Evolutionary conservation across 2,113 vertebrate species (phyloP).

Genomic region (Trachemys scripta): DNA sequence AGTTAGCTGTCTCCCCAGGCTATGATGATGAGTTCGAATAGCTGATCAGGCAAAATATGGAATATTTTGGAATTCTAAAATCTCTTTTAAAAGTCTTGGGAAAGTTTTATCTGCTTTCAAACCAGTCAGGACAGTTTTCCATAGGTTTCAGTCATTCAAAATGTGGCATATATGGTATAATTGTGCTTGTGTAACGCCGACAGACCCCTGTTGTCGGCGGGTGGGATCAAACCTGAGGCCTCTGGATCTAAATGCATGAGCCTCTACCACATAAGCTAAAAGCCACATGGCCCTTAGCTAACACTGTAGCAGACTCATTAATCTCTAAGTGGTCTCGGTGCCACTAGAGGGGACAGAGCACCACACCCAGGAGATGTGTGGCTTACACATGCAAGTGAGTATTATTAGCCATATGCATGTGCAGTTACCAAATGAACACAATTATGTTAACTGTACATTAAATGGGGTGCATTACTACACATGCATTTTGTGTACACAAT

Average conservation of each 20-base stretch:
- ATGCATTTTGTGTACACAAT: neutral
- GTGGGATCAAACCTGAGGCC: no score
- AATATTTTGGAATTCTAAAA: neutral
- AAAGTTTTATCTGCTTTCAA: neutral
- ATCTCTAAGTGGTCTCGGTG: no score
- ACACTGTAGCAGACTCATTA: no score
- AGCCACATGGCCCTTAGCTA: no score
- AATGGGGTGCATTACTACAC: neutral
- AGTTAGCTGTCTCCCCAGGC: neutral
- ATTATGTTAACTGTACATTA: neutral
- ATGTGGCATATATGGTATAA: neutral
- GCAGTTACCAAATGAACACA: neutral
- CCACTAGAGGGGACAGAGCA: no score
- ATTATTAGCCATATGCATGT: slow-evolving; percentile 6
- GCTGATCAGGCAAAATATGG: accelerated
- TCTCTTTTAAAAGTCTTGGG: neutral
- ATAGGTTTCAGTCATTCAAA: neutral
- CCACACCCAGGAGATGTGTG: no score
- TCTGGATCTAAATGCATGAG: no score
- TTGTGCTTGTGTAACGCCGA: neutral
- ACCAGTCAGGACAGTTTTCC: neutral
- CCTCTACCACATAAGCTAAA: no score
- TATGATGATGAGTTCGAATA: neutral
- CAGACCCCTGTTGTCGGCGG: no score
- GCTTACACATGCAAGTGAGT: neutral